Evolutionary conservation across 2,797 vertebrate genomes (phyloP).

Genomic region (Spinus pinus): DNA sequence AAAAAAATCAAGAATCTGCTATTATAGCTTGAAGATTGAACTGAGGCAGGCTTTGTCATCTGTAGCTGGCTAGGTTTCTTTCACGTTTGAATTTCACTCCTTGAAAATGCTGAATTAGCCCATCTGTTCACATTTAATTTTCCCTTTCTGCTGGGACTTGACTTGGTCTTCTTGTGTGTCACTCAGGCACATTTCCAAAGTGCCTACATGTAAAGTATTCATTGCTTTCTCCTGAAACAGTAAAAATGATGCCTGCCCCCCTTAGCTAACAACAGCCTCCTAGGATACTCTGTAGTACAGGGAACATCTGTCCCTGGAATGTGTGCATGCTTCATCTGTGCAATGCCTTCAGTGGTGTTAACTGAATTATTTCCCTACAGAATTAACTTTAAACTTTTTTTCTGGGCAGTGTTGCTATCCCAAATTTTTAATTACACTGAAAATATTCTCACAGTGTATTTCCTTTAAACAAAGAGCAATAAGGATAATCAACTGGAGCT

Average conservation of each 20-base stretch:
- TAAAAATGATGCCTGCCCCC: not conserved
- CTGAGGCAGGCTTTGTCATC: constrained; percentile 40
- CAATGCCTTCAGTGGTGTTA: not conserved
- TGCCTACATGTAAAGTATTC: not conserved
- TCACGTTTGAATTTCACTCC: constrained; percentile 20
- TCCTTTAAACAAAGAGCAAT: not conserved
- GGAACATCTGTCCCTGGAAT: not conserved
- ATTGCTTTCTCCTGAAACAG: constrained; percentile 26
- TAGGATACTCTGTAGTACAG: not conserved
- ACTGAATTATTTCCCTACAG: not conserved
- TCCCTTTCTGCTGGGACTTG: constrained; percentile 38
- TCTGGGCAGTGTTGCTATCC: not conserved
- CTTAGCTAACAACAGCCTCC: not conserved
- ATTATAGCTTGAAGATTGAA: constrained; percentile 21
- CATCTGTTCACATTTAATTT: constrained; percentile 60
- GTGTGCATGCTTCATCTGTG: not conserved
- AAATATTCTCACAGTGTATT: not conserved
- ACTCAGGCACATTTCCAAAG: constrained; percentile 5
- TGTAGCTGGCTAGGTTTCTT: constrained; percentile 11
- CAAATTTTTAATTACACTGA: not conserved
- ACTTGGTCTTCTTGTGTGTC: not conserved
- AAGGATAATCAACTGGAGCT: not conserved
- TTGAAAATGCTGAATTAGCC: constrained; percentile 51
- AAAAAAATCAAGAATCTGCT: not conserved
- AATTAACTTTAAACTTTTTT: not conserved